Base-by-base conservation (phyloP, 2,113 vertebrate species). In the Nanorana parkeri region DNA sequence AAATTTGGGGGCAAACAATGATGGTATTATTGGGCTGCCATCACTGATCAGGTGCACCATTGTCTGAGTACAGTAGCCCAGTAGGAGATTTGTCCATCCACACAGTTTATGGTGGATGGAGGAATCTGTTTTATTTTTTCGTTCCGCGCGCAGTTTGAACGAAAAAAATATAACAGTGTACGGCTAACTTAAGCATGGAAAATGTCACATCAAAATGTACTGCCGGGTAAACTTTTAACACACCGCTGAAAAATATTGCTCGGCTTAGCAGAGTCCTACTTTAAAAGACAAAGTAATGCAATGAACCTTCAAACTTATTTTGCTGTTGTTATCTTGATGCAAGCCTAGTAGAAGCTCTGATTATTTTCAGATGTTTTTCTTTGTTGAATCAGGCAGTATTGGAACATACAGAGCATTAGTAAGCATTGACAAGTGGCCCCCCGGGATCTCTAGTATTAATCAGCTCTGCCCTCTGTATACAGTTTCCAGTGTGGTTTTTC, bases 381-480 rank as follows among this genome's bases (percentile, higher is more conserved):
- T 17, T 69, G 71, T 69, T 80, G 65, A 28, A 80, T 61, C 66
- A 41, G 32, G 55, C 78, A 47, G 67, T 68, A 65, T 78, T 67
- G 58, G 28, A 78, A 63, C 29, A 80, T 51, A 80, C 66, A 51
- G 52, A 29, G 78, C 78, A 79, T 79, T 79, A 79, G 77, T 68
- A 68, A 79, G 65, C 65, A 69, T 80, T 80, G 78, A 69, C 78
- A 80, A 79, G 54, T 69, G 65, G 65, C 66, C 67, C 78, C 29
- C 4, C 1, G 78, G 78, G 67, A 80, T 80, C 66, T 47, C 54
- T n/a, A 47, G 78, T 80, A 80, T 69, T 80, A 69, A 80, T 69
- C 78, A 71, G 67, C 55, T n/a, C 2, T 69, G 55, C 32, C 66
- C 17, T 80, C 54, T 61, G 66, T 80, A 69, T 71, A 80, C 52